Base-by-base conservation (phyloP, 2,888 invertebrate genomes). In the Orthonevra nobilis region DNA sequence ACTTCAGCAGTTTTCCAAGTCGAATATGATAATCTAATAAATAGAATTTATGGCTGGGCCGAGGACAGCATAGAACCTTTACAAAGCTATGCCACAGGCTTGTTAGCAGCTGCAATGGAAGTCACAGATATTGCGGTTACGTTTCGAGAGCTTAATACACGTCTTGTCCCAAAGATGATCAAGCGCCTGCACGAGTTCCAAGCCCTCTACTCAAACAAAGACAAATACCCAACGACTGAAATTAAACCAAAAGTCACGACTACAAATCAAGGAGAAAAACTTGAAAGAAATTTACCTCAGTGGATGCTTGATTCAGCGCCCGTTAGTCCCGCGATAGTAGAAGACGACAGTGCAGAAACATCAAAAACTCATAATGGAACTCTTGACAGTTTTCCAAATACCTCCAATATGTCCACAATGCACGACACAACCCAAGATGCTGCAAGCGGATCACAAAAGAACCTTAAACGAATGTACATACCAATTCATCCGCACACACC, bases 51-150 rank as follows among this genome's bases (percentile, higher is more conserved):
- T 83, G 92, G 92, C 64, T 98, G 98, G 98, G 96, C 97, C 1
- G 95, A 95, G 82, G 94, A 92, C 83, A 94, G 95, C 0, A 90
- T 93, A 9, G 97, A 98, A 87, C 98, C 98, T 0, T 90, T 99
- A 32, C 94, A 96, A 86, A 97, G 96, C 81, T 99, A 98, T 89
- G 96, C 98, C 0, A 96, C 96, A 0, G 98, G 98, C 0, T 90
- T 99, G 12, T 89, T 99, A 19, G 98, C 97, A 0, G 95, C 97
- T 7, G 97, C 98, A 0, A 97, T 99, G 97, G 98, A 99, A 88
- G 94, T 97, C 2, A 96, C 96, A 83, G 99, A 99, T 83, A 96
- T 98, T 69, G 98, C 98, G 0, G 94, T 96, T 2, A 94, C 94
- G 84, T 90, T 84, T 89, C 94, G 96, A 82, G 97, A 97, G 81